phyloP scores from a whole-genome alignment of 2,888 invertebrate genomes.

The Crossocerus cetratus region DNA sequence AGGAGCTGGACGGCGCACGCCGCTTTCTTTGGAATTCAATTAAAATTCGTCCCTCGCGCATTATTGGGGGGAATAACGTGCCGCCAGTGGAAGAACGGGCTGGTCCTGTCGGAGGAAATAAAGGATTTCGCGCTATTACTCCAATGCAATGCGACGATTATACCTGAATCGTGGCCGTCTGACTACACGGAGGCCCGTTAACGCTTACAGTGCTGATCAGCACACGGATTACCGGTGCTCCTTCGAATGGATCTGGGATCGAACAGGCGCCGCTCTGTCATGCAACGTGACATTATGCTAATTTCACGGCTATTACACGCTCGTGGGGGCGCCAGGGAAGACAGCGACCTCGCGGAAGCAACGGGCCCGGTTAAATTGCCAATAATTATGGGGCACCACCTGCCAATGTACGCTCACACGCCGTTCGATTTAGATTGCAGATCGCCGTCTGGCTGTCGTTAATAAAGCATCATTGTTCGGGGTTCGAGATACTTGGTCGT shows the following conservation, averaged over 20 bases:
- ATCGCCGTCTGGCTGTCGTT: slow-evolving; percentile 5
- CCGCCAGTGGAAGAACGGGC: too few species aligned
- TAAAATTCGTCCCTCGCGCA: background rate
- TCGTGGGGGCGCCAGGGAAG: slow-evolving; percentile 3
- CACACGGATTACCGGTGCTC: slow-evolving; percentile 37
- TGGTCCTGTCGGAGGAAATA: too few species aligned
- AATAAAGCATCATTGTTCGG: slow-evolving; percentile 38
- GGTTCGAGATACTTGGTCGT: background rate
- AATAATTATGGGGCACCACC: slow-evolving; percentile 28
- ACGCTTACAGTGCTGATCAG: slow-evolving; percentile 23
- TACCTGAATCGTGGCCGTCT: too few species aligned
- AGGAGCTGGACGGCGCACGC: background rate
- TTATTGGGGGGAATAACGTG: background rate
- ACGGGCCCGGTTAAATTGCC: slow-evolving; percentile 38
- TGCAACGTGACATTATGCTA: slow-evolving; percentile 53
- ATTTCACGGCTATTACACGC: slow-evolving; percentile 51
- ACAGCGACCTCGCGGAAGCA: slow-evolving; percentile 11
- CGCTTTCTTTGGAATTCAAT: background rate
- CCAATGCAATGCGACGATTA: too few species aligned
- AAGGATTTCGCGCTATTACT: too few species aligned
- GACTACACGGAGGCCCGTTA: background rate
- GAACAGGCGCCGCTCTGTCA: slow-evolving; percentile 37
- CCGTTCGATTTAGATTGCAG: too few species aligned
- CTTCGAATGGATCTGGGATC: slow-evolving; percentile 31
- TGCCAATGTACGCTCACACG: too few species aligned